A percentile compares a stretch with the other conserved stretches of the same genome.
These are phyloP conservation scores for Odontesthes bonariensis DNA, from an alignment of 2,113 vertebrate species.

Conservation along the genomic window DNA sequence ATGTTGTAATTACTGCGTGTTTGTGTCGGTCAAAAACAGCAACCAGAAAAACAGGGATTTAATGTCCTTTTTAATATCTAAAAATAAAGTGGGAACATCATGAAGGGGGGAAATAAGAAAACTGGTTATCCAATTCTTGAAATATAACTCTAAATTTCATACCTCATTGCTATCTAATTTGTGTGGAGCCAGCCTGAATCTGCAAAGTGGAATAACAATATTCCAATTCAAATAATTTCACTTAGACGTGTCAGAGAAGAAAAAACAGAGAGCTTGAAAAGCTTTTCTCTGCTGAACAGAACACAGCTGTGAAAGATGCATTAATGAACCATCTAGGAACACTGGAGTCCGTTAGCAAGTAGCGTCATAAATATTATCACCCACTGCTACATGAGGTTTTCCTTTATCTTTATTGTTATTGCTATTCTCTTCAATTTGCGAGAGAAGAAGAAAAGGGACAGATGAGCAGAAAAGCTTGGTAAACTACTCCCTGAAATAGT, in stretches of 20 bases:
- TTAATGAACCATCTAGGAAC: conserved; percentile 66
- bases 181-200: conserved; percentile 50
- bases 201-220: conserved; percentile 62
- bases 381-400: conserved; percentile 31
- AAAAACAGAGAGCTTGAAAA: conserved; percentile 36
- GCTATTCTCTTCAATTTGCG: conserved; percentile 40
- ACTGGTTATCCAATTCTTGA: conserved; percentile 44
- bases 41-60: conserved; percentile 24
- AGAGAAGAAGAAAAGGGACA: conserved; percentile 41
- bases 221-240: conserved; percentile 56
- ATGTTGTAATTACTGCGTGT: conserved; percentile 47
- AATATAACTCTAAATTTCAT: conserved; percentile 65
- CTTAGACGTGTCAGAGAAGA: conserved; percentile 49
- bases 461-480: conserved; percentile 33
- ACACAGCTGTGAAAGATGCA: conserved; percentile 44
- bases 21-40: conserved; percentile 53
- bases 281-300: conserved; percentile 35
- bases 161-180: conserved; percentile 67
- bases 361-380: conserved; percentile 58
- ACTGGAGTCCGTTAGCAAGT: conserved; percentile 61
- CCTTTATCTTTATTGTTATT: conserved; percentile 45
- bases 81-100: conserved; percentile 56
- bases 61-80: conserved; percentile 29
- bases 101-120: conserved; percentile 22
- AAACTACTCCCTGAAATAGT: conserved; percentile 25